A percentile compares a stretch with the other conserved stretches of the same genome.
Conservation (phyloP, 2,888 invertebrate species). For the Drosophila emarginata region DNA sequence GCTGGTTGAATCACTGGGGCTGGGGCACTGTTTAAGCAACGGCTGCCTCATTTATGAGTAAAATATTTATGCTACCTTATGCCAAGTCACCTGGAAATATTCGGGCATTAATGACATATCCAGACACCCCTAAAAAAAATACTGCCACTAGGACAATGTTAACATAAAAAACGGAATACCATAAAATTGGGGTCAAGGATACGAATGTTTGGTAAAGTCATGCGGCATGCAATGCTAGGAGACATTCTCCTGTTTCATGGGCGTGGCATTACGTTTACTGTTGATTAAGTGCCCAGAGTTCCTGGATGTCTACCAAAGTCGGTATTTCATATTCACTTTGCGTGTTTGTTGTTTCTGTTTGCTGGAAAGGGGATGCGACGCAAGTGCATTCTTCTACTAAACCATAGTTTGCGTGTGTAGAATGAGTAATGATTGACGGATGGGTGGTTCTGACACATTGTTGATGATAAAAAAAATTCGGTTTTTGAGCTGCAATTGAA, state of each 20-base stretch:
- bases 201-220: conserved; percentile 11
- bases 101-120: conserved; percentile 58
- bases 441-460: not conserved
- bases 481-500: not conserved
- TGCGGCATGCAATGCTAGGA: conserved; percentile 26
- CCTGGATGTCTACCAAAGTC: conserved; percentile 11
- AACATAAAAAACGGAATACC: conserved; percentile 15
- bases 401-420: not conserved
- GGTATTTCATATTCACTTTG: conserved; percentile 18
- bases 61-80: conserved; percentile 51
- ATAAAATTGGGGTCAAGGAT: conserved; percentile 66
- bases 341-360: conserved; percentile 41
- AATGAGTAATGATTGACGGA: not conserved
- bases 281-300: conserved; percentile 38
- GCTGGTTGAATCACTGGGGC: not conserved
- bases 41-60: conserved; percentile 38
- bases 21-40: conserved; percentile 40
- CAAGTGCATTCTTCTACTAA: not conserved
- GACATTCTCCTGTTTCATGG: conserved; percentile 29
- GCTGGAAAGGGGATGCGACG: no score
- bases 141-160: conserved; percentile 45
- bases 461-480: not conserved
- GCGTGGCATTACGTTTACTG: conserved; percentile 34
- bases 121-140: conserved; percentile 13
- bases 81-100: conserved; percentile 21